phyloP scores from a whole-genome alignment of 2,888 invertebrate genomes.

The Drosophila cognata region DNA sequence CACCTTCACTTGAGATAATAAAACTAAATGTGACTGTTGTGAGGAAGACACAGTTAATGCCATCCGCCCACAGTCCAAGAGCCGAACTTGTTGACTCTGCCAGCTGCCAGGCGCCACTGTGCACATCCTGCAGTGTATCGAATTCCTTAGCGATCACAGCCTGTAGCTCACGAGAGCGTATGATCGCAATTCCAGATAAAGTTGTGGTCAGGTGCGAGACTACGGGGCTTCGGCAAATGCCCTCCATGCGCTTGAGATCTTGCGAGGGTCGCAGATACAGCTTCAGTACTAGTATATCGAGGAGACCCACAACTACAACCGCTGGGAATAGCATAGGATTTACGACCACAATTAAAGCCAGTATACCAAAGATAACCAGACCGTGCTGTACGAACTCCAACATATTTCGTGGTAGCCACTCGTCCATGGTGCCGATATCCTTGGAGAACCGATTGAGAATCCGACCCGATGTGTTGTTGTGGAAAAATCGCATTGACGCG shows the following conservation, averaged over 20 bases:
- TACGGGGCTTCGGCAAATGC: conserved; percentile 92
- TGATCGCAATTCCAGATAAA: conserved; percentile 93
- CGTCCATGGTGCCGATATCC: conserved; percentile 89
- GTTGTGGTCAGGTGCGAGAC: conserved; percentile 95
- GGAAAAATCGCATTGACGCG: conserved; percentile 93
- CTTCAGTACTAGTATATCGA: conserved; percentile 88
- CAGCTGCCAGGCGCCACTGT: conserved; percentile 83
- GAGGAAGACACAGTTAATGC: conserved; percentile 89
- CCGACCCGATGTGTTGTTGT: conserved; percentile 91
- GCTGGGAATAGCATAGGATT: conserved; percentile 89
- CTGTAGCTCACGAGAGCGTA: conserved; percentile 91
- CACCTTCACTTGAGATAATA: conserved; percentile 87
- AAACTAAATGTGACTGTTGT: conserved; percentile 88
- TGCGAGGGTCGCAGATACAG: conserved; percentile 91
- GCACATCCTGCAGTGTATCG: conserved; percentile 88
- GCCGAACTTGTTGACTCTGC: conserved; percentile 85
- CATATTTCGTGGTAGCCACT: conserved; percentile 86
- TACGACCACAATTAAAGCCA: conserved; percentile 89
- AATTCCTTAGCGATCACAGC: conserved; percentile 90
- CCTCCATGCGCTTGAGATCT: conserved; percentile 90
- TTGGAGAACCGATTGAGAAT: conserved; percentile 91
- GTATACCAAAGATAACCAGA: conserved; percentile 89
- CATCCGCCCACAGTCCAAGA: conserved; percentile 91
- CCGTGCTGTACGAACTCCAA: conserved; percentile 86
- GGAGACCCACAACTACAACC: conserved; percentile 87